Base-by-base conservation (phyloP, 2,888 invertebrate species). In the Vannuccia rotundouncinata region DNA sequence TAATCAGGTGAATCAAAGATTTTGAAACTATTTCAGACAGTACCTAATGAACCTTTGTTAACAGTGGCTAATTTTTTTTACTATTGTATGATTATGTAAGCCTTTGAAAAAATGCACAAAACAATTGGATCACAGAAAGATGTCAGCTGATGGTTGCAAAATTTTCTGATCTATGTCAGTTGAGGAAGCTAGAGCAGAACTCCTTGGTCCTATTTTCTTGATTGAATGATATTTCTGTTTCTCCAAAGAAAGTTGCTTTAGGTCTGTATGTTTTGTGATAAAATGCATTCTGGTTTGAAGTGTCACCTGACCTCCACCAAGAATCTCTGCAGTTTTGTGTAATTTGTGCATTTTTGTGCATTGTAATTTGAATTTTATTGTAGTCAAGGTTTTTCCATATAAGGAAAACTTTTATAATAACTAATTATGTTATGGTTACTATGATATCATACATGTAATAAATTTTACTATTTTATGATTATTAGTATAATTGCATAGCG, bases 61-160 rank as follows among this genome's bases (percentile, higher is more conserved):
- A 75, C 75, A 31, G 31, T 29, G 75, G 75, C 29, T 75, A 75
- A 75, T 31, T 75, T 29, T 75, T 75, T 31, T 75, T 59, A n/a
- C 66, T 66, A 66, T 22, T 75, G 29, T 75, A 31, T 27, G 75
- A 75, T 75, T 75, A 75, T 75, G 75, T 75, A 29, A 22, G 28
- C 75, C 31, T 75, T 31, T 31, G 29, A n/a, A 75, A 75, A 75
- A 31, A 31, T 75, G 75, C 28, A 17, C 75, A 29, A 31, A 75
- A 75, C 31, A 75, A 75, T 75, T 75, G 75, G 75, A 75, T 31
- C 31, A 75, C 75, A 75, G 30, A 75, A 31, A 31, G 29, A 29
- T 31, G 30, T 31, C 75, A 31, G 29, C 29, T 31, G 25, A 75
- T 31, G 75, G 31, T 31, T 31, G 75, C 75, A 31, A 75, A 31